Conservation (phyloP, 2,888 invertebrate genomes). For the Protophormia terraenovae region DNA sequence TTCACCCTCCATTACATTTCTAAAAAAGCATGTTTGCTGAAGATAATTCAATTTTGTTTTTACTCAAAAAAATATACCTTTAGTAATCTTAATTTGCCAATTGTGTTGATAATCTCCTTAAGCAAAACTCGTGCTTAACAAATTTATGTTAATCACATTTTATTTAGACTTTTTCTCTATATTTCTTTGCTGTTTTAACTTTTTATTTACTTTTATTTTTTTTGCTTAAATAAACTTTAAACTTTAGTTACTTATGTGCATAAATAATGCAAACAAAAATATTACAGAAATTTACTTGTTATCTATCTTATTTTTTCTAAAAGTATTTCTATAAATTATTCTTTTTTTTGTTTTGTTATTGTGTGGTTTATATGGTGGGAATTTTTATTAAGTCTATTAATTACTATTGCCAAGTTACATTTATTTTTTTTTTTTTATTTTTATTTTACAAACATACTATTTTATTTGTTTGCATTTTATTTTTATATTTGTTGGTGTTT, state of each 20-base stretch:
- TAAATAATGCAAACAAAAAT: not conserved
- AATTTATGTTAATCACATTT: not conserved
- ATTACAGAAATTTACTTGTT: not conserved
- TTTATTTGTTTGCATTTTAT: not conserved
- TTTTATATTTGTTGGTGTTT: not conserved
- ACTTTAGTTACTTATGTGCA: not conserved
- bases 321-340: conserved; percentile 53
- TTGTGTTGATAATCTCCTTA: not conserved
- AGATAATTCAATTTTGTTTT: not conserved
- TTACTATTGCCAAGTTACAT: conserved; percentile 37
- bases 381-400: conserved; percentile 59
- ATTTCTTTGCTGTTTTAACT: not conserved
- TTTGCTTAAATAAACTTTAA: not conserved
- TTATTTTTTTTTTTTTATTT: no score
- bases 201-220: not conserved
- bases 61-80: not conserved
- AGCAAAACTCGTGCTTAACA: not conserved
- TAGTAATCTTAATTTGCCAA: not conserved
- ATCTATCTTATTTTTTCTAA: not conserved
- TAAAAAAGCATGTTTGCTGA: not conserved
- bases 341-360: conserved; percentile 33
- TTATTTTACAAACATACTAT: no score
- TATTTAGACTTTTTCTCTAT: not conserved
- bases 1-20: not conserved
- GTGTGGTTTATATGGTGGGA: conserved; percentile 56